phyloP scores from a whole-genome alignment of 92 coral and sea anemone genomes.

The Zoanthus sociatus region DNA sequence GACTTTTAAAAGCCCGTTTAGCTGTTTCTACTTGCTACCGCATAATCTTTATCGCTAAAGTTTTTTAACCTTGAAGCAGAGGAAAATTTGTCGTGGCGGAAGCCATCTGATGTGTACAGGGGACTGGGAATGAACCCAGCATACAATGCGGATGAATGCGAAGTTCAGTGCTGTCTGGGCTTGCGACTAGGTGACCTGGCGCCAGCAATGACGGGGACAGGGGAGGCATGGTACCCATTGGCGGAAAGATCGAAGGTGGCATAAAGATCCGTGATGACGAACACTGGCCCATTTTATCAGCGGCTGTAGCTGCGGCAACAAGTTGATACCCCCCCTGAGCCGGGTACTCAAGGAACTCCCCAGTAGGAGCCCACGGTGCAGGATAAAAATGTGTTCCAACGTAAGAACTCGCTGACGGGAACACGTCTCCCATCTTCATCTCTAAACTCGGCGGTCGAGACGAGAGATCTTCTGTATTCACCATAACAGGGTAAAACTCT shows the following conservation, averaged over 20 bases:
- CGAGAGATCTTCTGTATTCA: constrained; percentile 15
- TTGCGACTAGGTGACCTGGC: constrained; percentile 72
- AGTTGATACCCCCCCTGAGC: constrained; percentile 54
- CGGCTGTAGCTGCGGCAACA: constrained; percentile 37
- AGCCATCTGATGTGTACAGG: constrained; percentile 67
- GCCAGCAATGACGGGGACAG: constrained; percentile 73
- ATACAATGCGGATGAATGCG: constrained; percentile 89
- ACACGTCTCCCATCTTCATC: constrained; percentile 46
- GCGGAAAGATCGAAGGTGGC: constrained; percentile 87
- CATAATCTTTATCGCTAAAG: background rate
- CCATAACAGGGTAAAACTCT: constrained; percentile 27
- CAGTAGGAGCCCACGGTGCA: constrained; percentile 18
- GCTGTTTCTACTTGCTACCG: background rate
- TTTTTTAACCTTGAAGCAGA: constrained; percentile 28
- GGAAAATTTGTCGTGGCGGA: constrained; percentile 41
- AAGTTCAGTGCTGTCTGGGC: constrained; percentile 76
- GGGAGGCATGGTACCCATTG: constrained; percentile 70
- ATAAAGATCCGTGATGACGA: constrained; percentile 91
- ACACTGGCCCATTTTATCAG: constrained; percentile 57
- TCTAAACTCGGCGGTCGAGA: constrained; percentile 37
- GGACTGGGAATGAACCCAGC: constrained; percentile 77
- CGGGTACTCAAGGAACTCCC: constrained; percentile 27
- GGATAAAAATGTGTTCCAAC: constrained; percentile 37
- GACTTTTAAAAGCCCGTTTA: too few relatives aligned
- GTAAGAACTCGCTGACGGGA: constrained; percentile 35